Base-by-base conservation (phyloP, 2,113 vertebrate species). In the Dascyllus trimaculatus region DNA sequence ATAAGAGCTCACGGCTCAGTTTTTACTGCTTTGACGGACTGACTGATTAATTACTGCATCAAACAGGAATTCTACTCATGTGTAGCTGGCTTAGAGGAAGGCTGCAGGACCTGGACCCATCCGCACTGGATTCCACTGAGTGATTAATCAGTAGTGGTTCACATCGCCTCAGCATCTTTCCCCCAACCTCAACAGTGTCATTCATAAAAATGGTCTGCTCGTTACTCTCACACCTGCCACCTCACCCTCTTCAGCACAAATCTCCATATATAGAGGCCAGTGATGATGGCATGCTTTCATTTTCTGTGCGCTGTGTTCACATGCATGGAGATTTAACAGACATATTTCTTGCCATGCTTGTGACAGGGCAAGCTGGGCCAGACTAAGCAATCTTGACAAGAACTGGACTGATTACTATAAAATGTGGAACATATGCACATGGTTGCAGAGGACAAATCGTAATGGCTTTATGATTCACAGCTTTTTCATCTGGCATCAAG, bases 191-290 rank as follows among this genome's bases (percentile, higher is more conserved):
- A 56, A 4, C 52, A n/a, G 64, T 51, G 58, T 71, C 80, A 75
- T 82, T 81, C 60, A 85, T 73, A 75, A 70, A 81, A 67, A 64
- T 43, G 43, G 80, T 54, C 64, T 45, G 21, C 74, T 73, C 71
- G 70, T 78, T 68, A 82, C 71, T 79, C 60, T 60, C 69, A 64
- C 46, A 67, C 51, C 54, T 78, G 58, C 71, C 64, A 51, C 65
- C 52, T 78, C 48, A 32, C 14, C 45, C 46, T 54, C 51, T 18
- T 1, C 15, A 1, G 46, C 48, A 52, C 63, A 51, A 5, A 54
- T 26, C 15, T 69, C 63, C 21, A 19, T 19, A 40, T 40, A 10
- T 24, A 53, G 52, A 48, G 15, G 49, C 70, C 22, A 18, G 60
- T 61, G 53, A 45, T 0, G 1, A 32, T 7, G 32, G 54, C 17